Percentiles rank a stretch among this genome's conserved stretches.
Conservation (phyloP, 2,888 invertebrate species). For the Conomelus anceps region DNA sequence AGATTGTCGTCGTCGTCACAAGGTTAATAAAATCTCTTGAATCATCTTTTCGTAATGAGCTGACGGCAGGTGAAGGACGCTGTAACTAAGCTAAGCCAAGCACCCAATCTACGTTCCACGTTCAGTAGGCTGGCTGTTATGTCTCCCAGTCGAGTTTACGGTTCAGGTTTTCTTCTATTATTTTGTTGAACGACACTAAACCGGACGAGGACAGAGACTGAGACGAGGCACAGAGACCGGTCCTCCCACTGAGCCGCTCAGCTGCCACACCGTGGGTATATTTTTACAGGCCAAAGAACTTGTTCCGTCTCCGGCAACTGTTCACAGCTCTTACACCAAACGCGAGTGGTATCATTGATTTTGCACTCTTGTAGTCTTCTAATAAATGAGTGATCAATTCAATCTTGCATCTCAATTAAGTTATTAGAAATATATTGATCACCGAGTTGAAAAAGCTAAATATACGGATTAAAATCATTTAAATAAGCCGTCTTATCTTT, state of each 20-base stretch:
- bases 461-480: too few relatives aligned
- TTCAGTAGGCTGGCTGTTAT: not conserved
- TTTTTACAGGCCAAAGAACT: not conserved
- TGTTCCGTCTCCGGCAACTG: not conserved
- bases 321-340: not conserved
- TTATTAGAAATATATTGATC: not conserved
- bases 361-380: not conserved
- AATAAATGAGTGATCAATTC: not conserved
- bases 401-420: not conserved
- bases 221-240: too few relatives aligned
- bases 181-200: not conserved
- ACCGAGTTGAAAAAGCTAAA: too few relatives aligned
- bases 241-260: not conserved
- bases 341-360: not conserved
- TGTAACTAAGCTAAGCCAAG: too few relatives aligned
- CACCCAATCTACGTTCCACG: not conserved
- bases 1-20: not conserved
- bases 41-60: not conserved
- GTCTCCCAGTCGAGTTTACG: too few relatives aligned
- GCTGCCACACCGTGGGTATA: not conserved
- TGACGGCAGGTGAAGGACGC: not conserved
- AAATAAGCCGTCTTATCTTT: too few relatives aligned
- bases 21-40: not conserved
- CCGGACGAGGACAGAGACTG: not conserved
- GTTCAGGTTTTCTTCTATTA: not conserved